phyloP scores from a whole-genome alignment of 2,888 invertebrate species.

The Brachynemurus nebulosus region DNA sequence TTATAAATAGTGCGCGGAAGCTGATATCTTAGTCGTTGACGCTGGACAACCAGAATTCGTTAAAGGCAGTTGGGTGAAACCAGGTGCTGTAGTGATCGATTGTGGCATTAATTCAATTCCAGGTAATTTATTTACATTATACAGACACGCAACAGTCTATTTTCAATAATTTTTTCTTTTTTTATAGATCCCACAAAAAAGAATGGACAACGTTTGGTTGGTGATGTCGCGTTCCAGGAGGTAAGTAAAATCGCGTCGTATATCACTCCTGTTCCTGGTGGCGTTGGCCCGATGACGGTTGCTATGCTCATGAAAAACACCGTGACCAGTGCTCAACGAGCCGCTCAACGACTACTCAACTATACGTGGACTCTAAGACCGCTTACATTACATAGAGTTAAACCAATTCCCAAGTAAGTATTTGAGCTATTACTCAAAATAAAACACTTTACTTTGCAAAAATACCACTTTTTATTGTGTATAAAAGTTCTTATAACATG shows the following conservation, averaged over 20 bases:
- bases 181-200: slow-evolving; percentile 59
- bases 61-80: slow-evolving; percentile 91
- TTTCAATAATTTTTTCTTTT: slow-evolving; percentile 1
- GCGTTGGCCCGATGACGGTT: slow-evolving; percentile 99
- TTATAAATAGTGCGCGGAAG: slow-evolving; percentile 38
- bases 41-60: slow-evolving; percentile 85
- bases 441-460: too few relatives aligned
- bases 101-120: slow-evolving; percentile 92
- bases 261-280: slow-evolving; percentile 92
- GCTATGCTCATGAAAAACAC: slow-evolving; percentile 97
- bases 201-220: slow-evolving; percentile 74
- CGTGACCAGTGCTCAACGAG: slow-evolving; percentile 61
- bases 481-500: too few relatives aligned
- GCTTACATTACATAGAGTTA: slow-evolving; percentile 46
- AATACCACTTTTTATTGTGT: too few relatives aligned
- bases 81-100: slow-evolving; percentile 95
- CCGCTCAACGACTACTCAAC: slow-evolving; percentile 41
- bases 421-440: too few relatives aligned
- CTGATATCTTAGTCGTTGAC: slow-evolving; percentile 94
- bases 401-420: slow-evolving; percentile 72
- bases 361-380: slow-evolving; percentile 56
- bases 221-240: slow-evolving; percentile 83
- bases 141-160: too few relatives aligned
- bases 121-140: slow-evolving; percentile 39
- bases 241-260: slow-evolving; percentile 67